Evolutionary conservation across 2,797 vertebrate species (phyloP).

Genomic region (Champsocephalus esox): DNA sequence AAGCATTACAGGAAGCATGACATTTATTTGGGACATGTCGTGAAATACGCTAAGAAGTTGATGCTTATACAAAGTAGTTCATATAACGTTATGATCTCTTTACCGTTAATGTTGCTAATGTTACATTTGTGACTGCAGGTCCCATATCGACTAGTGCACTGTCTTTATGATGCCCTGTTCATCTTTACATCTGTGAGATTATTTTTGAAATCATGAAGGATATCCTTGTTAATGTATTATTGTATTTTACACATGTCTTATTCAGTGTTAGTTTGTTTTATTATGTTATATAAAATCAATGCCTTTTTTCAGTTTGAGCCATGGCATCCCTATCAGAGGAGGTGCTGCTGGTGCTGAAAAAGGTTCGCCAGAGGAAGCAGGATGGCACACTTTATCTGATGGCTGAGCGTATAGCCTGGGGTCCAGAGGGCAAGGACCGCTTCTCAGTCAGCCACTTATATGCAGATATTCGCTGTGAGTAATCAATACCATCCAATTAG

Average conservation of each 20-base stretch:
- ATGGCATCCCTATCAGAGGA: constrained; percentile 99
- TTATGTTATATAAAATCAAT: background rate
- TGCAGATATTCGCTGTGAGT: constrained; percentile 98
- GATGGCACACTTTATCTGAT: constrained; percentile 98
- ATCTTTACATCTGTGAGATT: background rate
- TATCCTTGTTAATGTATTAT: background rate
- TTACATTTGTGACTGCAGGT: background rate
- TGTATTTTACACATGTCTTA: too few relatives aligned
- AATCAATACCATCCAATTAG: background rate
- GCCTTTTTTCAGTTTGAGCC: constrained; percentile 47
- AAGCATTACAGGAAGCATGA: background rate
- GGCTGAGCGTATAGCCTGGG: constrained; percentile 97
- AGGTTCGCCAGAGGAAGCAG: constrained; percentile 97
- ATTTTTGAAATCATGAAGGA: background rate
- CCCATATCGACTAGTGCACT: background rate
- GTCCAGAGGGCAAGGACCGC: constrained; percentile 97
- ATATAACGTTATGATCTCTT: background rate
- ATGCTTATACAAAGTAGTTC: background rate
- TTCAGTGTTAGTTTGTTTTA: too few relatives aligned
- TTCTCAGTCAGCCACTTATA: constrained; percentile 97
- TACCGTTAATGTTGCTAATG: background rate
- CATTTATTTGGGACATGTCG: background rate
- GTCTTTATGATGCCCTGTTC: too few relatives aligned
- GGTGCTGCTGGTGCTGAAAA: constrained; percentile 96
- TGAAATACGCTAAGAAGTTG: background rate